Evolutionary conservation across 2,797 vertebrate species (phyloP), one percentile per base, ranked within the genome.

Genomic region (Malurus splendens): DNA sequence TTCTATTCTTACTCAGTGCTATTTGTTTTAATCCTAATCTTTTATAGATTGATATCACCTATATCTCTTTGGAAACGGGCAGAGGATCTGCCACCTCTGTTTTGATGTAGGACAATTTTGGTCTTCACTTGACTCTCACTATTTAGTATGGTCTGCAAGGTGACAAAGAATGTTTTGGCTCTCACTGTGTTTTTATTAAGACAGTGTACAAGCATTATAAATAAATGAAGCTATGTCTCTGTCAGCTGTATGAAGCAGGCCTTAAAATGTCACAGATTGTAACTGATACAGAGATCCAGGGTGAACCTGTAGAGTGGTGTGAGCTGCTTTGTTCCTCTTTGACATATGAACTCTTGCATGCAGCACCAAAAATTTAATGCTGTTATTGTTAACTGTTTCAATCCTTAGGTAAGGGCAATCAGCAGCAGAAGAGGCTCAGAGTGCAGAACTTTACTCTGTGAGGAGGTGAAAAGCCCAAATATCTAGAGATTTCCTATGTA

Each of bases 321-420:
- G 72, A 91, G 81, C 45, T 71, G 60, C 54, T 64, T 68, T 78
- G 30, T 86, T 82, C 42, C 27, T 67, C 60, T 79, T 59, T 60
- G 60, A 67, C 56, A 23, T 4, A 23, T 0, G 38, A 82, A 70
- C 42, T 76, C 57, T 33, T 82, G 65, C 82, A 64, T 41, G 50
- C 39, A 42, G 39, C n/a, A 62, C 38, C 14, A 9, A 81, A 81
- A 79, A 45, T 76, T 65, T 24, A 64, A 30, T 54, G 52, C 68
- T 73, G 36, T 39, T 70, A 3, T 9, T 64, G 42, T 84, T 92
- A 71, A 47, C 25, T 10, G 19, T 78, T 77, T 76, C 48, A 70
- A 41, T 54, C 24, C 36, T 75, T 10, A 8, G 42, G 33, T 75
- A n/a, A 32, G 36, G 50, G 19, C 22, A 32, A 82, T 28, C 5